Percentiles rank a stretch among this genome's conserved stretches.
These are phyloP conservation scores for Linnaemya tessellans DNA, from an alignment of 2,888 invertebrate genomes.

Conservation along the genomic window DNA sequence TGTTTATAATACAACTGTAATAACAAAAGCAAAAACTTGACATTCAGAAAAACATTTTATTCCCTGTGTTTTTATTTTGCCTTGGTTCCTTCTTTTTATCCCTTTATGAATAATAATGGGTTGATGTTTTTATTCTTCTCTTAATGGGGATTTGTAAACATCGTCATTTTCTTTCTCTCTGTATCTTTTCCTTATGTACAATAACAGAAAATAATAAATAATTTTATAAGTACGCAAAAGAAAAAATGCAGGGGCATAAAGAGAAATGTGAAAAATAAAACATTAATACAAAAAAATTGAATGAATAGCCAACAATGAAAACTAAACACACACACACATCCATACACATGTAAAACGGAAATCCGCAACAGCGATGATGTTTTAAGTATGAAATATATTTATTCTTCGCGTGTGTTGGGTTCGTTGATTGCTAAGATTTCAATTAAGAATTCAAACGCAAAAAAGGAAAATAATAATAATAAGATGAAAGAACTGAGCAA, in stretches of 20 bases:
- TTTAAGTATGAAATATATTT: constrained; percentile 22
- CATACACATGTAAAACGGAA: constrained; percentile 62
- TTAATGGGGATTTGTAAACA: constrained; percentile 24
- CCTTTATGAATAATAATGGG: constrained; percentile 60
- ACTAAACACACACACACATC: constrained; percentile 46
- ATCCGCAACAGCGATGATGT: constrained; percentile 61
- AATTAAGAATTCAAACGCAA: constrained; percentile 49
- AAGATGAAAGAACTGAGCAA: constrained; percentile 20
- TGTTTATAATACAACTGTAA: constrained; percentile 29
- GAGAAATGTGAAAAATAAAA: constrained; percentile 32
- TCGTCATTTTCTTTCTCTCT: constrained; percentile 17
- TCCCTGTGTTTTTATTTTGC: constrained; percentile 8
- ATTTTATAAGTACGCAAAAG: constrained; percentile 9
- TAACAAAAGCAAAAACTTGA: constrained; percentile 60
- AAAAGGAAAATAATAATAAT: not conserved
- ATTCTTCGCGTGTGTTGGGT: not conserved
- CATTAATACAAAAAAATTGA: constrained; percentile 18
- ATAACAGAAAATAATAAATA: constrained; percentile 24
- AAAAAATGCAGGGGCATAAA: not conserved
- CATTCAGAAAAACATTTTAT: constrained; percentile 66
- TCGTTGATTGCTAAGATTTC: constrained; percentile 38
- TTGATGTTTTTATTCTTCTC: constrained; percentile 20
- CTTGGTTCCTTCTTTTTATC: constrained; percentile 52
- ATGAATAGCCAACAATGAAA: constrained; percentile 44
- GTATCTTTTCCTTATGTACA: not conserved